Conservation (phyloP, 2,888 invertebrate species). For the Synanthedon andrenaeformis region DNA sequence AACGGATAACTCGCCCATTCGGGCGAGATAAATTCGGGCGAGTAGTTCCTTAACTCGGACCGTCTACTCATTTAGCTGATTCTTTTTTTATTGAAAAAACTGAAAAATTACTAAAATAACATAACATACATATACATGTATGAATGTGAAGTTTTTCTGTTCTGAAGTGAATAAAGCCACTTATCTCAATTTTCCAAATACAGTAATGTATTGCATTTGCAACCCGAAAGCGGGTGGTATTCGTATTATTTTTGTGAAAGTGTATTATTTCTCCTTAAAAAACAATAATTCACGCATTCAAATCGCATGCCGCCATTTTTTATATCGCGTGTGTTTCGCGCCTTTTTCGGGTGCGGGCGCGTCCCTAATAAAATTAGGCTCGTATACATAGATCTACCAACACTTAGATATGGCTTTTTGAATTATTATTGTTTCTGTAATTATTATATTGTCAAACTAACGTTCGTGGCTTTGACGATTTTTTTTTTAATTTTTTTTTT, state of each 20-base stretch:
- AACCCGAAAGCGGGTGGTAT: constrained; percentile 17
- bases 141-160: too few relatives aligned
- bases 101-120: too few relatives aligned
- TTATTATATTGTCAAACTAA: too few relatives aligned
- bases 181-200: constrained; percentile 31
- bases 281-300: constrained; percentile 70
- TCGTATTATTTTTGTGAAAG: constrained; percentile 51
- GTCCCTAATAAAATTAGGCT: constrained; percentile 70
- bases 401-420: constrained; percentile 20
- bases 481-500: too few relatives aligned
- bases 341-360: constrained; percentile 67
- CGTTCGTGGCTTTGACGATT: too few relatives aligned
- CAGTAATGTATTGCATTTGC: constrained; percentile 23
- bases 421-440: too few relatives aligned
- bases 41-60: too few relatives aligned
- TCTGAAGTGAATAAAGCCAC: background rate
- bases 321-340: constrained; percentile 71
- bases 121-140: too few relatives aligned
- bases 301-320: constrained; percentile 67
- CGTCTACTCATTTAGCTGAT: too few relatives aligned
- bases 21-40: too few relatives aligned
- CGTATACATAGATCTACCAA: constrained; percentile 32
- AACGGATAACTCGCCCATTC: too few relatives aligned
- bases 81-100: too few relatives aligned
- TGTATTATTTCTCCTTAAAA: constrained; percentile 63